Base-by-base conservation (phyloP, 2,888 invertebrate genomes). In the Smittia sp. region DNA sequence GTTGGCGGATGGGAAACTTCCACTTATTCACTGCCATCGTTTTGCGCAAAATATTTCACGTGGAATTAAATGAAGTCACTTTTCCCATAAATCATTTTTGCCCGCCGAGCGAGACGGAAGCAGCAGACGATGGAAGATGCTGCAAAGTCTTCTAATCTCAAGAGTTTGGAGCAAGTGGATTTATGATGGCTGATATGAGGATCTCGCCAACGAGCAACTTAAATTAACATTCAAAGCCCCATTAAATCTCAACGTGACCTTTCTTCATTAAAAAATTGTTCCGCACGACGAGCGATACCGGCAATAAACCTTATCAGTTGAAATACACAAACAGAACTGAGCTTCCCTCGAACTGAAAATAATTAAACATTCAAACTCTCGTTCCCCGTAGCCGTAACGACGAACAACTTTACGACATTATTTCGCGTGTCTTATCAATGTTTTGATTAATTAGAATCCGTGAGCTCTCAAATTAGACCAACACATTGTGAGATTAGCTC, bases 391-490 rank as follows among this genome's bases (percentile, higher is more conserved):
- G 15, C 7, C 25, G 20, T 63, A 22, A 63, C 24, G 27, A 27
- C 24, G n/a, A 63, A 63, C 1, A 72, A 58, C 15, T 72, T 72
- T 72, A 72, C 62, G 72, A 72, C 11, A 62, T 58, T 62, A 62
- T 72, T 72, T 72, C 58, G 72, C 72, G 72, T 72, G 72, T 72
- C 62, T 72, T 72, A 72, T 72, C 72, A 72, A 62, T 72, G 27
- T 62, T 39, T 54, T 72, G 72, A 72, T 72, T 72, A 72, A 72
- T 72, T 72, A 72, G 72, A 72, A 70, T 62, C 62, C 22, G 72
- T 72, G 62, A 62, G 39, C 6, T 6, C 46, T 3, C 58, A 58
- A 58, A 6, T 18, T 58, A 58, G 22, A 13, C 22, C 18, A 58
- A 46, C 62, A 58, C 18, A 46, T 46, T 38, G 38, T 38, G 38